These are phyloP conservation scores for Ptyas mucosa DNA, from an alignment of 2,113 vertebrate genomes.

Conservation along the genomic window DNA sequence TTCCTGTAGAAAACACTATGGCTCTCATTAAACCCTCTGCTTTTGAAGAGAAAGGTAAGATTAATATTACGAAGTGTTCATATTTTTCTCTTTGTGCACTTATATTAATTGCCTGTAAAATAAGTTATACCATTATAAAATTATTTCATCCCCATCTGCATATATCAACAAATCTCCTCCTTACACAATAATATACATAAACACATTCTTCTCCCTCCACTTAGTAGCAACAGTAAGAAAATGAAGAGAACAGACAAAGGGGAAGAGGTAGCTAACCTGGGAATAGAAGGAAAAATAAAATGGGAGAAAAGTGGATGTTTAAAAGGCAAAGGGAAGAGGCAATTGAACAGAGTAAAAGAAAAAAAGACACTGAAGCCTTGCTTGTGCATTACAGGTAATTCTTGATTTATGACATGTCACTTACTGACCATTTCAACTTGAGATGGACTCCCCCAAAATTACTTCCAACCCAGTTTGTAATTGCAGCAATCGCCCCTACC, in stretches of 20 bases:
- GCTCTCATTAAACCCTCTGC: conserved; percentile 68
- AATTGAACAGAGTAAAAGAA: background rate
- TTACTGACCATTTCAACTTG: background rate
- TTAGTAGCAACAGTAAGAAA: background rate
- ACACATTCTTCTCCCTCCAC: background rate
- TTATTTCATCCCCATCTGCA: background rate
- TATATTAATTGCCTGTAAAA: background rate
- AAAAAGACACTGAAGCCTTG: background rate
- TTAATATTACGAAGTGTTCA: background rate
- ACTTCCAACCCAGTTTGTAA: background rate
- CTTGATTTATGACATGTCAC: background rate
- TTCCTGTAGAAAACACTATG: conserved; percentile 66
- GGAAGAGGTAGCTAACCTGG: background rate
- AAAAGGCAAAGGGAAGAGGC: background rate
- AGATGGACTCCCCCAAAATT: background rate
- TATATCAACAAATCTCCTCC: background rate
- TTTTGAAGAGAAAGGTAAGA: conserved; percentile 54
- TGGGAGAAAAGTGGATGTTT: background rate
- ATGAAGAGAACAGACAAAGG: background rate
- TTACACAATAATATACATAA: background rate
- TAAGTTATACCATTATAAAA: background rate
- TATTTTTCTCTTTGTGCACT: background rate
- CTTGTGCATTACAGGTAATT: background rate
- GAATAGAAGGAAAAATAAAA: background rate
- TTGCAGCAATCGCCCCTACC: background rate